Evolutionary conservation across 2,888 invertebrate genomes (phyloP), one percentile per base, ranked within the genome.

Genomic region (Nyleta sp.): DNA sequence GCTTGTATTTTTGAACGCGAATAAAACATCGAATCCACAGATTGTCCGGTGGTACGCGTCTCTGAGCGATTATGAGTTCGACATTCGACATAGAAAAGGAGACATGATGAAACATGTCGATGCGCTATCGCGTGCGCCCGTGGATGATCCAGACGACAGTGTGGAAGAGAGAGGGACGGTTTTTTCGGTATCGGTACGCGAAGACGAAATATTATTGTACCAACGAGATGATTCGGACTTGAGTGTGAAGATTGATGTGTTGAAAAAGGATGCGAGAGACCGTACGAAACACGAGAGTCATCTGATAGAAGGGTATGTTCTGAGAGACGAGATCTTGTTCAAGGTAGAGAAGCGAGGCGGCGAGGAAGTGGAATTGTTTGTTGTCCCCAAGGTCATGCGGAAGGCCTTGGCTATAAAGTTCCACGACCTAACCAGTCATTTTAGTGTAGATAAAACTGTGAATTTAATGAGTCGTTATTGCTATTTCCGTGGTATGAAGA

Each of bases 121-220:
- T 17, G 42, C 42, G 7, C 18, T 42, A 3, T 42, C 42, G 8
- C 42, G 18, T 7, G 42, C 42, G 15, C 42, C 42, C 7, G 38
- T 38, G 38, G 38, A 13, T 13, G 38, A 38, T 11, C 38, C 38
- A 13, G 38, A 38, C 11, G 38, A 38, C 4, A 11, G 38, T 38
- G 38, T 6, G 10, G 38, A 38, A 38, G 13, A 38, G 11, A 11
- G 38, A 38, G 13, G 13, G 5, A 5, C 11, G 1, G 38, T 38
- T 1, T 38, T 38, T 13, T 11, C 10, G 1, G 13, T 38, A 11
- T n/a, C 10, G 38, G 11, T 11, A n/a, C 13, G 38, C 11, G 38
- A 38, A 38, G 38, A 38, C n/a, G 38, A 38, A 38, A n/a, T 38
- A n/a, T 38, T 38, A n/a, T 38, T 38, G n/a, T 38, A 38, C 4